Evolutionary conservation across 2,888 invertebrate genomes (phyloP).

Genomic region (Diogma glabrata): DNA sequence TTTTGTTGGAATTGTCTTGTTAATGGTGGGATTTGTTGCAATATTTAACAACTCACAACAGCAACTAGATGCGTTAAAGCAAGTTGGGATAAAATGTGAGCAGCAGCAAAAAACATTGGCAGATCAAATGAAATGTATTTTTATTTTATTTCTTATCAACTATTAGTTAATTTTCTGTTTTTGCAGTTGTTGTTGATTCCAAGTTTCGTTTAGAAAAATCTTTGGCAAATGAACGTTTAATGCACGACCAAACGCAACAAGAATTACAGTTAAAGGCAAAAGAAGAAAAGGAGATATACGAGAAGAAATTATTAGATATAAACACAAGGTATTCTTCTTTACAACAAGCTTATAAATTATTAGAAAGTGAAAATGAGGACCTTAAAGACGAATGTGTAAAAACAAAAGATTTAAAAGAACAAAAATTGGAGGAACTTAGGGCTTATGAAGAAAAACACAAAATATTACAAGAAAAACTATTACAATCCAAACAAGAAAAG

Average conservation of each 20-base stretch:
- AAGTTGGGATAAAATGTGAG: constrained; percentile 41
- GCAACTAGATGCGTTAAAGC: constrained; percentile 43
- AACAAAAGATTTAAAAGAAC: constrained; percentile 37
- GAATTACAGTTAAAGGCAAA: constrained; percentile 38
- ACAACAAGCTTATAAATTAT: constrained; percentile 42
- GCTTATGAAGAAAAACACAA: constrained; percentile 38
- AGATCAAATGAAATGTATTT: constrained; percentile 45
- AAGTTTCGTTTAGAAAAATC: constrained; percentile 46
- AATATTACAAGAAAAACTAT: constrained; percentile 38
- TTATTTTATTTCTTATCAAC: constrained; percentile 1
- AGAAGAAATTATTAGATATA: constrained; percentile 39
- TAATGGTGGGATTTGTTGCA: constrained; percentile 42
- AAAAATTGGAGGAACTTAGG: constrained; percentile 38
- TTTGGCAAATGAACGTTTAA: constrained; percentile 42
- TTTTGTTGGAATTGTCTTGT: constrained; percentile 40
- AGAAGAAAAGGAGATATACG: constrained; percentile 38
- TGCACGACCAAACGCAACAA: constrained; percentile 39
- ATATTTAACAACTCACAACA: constrained; percentile 46
- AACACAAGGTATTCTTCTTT: constrained; percentile 42
- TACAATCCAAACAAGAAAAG: constrained; percentile 31
- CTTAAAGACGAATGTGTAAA: constrained; percentile 39
- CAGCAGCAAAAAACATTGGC: constrained; percentile 47
- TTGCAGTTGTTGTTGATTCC: constrained; percentile 44
- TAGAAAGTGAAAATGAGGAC: constrained; percentile 41
- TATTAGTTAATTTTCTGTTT: constrained; percentile 2